Conservation (phyloP, 2,113 vertebrate species). For the Caloenas nicobarica region DNA sequence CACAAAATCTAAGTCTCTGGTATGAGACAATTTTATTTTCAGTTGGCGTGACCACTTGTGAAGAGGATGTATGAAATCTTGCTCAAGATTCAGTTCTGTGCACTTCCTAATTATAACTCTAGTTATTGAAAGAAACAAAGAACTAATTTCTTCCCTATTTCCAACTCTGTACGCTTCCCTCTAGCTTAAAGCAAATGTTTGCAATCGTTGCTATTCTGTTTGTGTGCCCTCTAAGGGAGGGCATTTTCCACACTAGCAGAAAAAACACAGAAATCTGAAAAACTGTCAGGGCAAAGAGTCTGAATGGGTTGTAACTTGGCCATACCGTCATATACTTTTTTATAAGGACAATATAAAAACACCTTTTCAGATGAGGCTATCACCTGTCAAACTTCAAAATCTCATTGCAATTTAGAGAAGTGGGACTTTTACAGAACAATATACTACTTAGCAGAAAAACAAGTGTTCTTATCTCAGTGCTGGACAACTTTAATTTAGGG, state of each 20-base stretch:
- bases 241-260: background rate
- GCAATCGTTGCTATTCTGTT: background rate
- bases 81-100: background rate
- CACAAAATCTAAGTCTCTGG: background rate
- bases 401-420: background rate
- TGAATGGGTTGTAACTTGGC: background rate
- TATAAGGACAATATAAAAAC: background rate
- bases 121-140: background rate
- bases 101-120: background rate
- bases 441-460: background rate
- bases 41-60: background rate
- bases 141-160: background rate
- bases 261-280: background rate
- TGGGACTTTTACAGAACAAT: background rate
- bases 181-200: background rate
- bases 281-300: background rate
- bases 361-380: background rate
- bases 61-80: background rate
- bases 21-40: background rate
- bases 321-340: background rate
- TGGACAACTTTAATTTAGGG: background rate
- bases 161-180: background rate
- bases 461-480: background rate
- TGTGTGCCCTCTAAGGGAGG: background rate
- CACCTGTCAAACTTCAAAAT: background rate